Base-by-base conservation (phyloP, 2,888 invertebrate species). In the Rotaria sp. region DNA sequence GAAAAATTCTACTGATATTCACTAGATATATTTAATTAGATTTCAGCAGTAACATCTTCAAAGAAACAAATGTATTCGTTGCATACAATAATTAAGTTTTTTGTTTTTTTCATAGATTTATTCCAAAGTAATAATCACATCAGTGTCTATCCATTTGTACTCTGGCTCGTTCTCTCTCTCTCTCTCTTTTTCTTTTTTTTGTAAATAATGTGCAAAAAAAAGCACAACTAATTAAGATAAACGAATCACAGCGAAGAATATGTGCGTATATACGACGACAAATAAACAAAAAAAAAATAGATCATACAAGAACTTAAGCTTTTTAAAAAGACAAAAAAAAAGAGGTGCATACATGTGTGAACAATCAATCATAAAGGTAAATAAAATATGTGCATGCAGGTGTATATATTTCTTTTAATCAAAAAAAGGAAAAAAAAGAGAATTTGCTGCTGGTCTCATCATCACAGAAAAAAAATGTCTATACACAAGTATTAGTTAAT, bases 251-350 rank as follows among this genome's bases (percentile, higher is more conserved):
- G 35, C 5, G 4, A 67, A 38, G 3, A 5, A 35, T 35, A 35
- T 67, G 35, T 35, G 35, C 35, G 18, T 67, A 35, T 30, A 7
- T 35, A 21, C 30, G 35, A 67, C 67, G 30, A 67, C 21, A 35
- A 67, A 67, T 67, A 67, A 21, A 67, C 35, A 67, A 52, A 67
- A 59, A 59, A 18, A 67, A 67, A 67, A 67, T 67, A 67, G 67
- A 35, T 67, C 67, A 18, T 30, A 30, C 67, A 67, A 18, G 35
- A 67, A 67, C 15, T 13, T 35, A 8, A 67, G 67, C 18, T 35
- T 67, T 67, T 35, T 35, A 67, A 21, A 67, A 67, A 67, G 35
- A 67, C 35, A 30, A 30, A 26, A 67, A 59, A 59, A 26, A 67
- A 59, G 30, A 35, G 18, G 8, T 67, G 35, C 21, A 35, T 67